Conservation (phyloP, 2,797 vertebrate species). For the Limosa lapponica region DNA sequence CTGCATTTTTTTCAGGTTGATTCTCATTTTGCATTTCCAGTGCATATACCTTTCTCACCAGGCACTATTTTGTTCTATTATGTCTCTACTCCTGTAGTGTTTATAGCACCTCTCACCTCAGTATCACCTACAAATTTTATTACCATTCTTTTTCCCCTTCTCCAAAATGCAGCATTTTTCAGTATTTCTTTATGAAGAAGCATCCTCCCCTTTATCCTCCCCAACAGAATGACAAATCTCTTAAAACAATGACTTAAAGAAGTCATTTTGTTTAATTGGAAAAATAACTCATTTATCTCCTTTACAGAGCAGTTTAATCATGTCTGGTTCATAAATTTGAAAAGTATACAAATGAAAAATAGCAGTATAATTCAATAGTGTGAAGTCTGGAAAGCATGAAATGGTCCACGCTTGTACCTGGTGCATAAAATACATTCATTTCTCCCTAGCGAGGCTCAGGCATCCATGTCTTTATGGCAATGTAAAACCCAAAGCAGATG, state of each 20-base stretch:
- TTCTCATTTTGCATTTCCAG: conserved; percentile 41
- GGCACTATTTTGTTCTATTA: not conserved
- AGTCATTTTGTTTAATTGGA: conserved; percentile 24
- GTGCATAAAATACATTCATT: not conserved
- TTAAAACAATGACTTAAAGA: conserved; percentile 26
- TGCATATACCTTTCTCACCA: not conserved
- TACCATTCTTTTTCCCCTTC: not conserved
- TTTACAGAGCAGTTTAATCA: not conserved
- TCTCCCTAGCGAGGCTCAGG: not conserved
- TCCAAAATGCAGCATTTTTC: not conserved
- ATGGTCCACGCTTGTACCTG: not conserved
- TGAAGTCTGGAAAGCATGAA: not conserved
- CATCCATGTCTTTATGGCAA: not conserved
- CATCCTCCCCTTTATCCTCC: not conserved
- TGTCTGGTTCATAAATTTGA: conserved; percentile 13
- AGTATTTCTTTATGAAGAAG: not conserved
- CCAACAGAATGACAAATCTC: not conserved
- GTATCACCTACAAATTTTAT: conserved; percentile 21
- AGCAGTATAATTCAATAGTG: not conserved
- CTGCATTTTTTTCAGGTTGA: not conserved
- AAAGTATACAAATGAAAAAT: conserved; percentile 3
- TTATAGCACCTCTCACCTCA: conserved; percentile 28
- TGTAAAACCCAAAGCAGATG: not conserved
- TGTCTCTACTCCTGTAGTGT: not conserved
- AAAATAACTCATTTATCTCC: not conserved